These are phyloP conservation scores for Prunella himalayana DNA, from an alignment of 2,113 vertebrate species.

Conservation along the genomic window DNA sequence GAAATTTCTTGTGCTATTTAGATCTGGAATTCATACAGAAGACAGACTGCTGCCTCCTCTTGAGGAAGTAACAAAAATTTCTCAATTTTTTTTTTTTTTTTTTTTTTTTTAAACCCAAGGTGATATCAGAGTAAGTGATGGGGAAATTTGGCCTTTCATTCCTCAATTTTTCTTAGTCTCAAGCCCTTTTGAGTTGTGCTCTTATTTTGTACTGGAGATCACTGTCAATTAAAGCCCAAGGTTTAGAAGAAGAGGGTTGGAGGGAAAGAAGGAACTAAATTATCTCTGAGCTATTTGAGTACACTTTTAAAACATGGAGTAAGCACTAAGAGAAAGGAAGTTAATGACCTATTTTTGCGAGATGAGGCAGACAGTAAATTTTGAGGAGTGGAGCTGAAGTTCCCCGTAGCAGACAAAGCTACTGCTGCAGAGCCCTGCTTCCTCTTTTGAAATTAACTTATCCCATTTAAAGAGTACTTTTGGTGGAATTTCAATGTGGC, in stretches of 20 bases:
- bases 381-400: neutral
- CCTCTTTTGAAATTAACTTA: neutral
- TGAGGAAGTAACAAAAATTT: neutral
- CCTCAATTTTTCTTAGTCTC: neutral
- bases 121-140: neutral
- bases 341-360: neutral
- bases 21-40: neutral
- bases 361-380: neutral
- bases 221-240: neutral
- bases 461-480: neutral
- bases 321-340: conserved; percentile 15
- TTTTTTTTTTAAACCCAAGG: neutral
- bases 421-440: neutral
- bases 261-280: neutral
- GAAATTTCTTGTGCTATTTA: neutral
- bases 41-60: neutral
- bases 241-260: neutral
- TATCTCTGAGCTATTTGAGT: neutral
- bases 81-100: neutral
- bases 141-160: neutral
- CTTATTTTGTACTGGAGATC: neutral
- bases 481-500: neutral
- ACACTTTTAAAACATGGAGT: neutral
- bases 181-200: neutral
- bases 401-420: neutral